Conservation (phyloP, 2,113 vertebrate genomes). For the Pontoporia blainvillei region DNA sequence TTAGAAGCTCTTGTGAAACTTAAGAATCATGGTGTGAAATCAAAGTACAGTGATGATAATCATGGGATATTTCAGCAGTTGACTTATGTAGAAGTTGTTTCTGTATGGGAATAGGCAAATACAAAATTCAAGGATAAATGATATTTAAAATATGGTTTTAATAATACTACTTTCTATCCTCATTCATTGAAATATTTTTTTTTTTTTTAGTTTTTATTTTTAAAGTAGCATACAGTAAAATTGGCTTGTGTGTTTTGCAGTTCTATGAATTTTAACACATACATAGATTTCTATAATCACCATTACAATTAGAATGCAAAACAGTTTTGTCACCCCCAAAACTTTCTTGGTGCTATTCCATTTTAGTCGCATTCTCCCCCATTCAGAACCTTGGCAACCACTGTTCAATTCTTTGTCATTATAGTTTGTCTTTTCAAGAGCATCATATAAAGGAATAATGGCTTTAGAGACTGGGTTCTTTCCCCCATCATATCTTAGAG, state of each 20-base stretch:
- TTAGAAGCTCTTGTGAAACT: constrained; percentile 14
- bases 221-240: background rate
- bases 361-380: fast-evolving
- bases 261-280: background rate
- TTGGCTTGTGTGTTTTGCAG: background rate
- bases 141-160: background rate
- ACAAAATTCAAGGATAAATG: background rate
- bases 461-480: background rate
- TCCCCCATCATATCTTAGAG: background rate
- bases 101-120: background rate
- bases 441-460: background rate
- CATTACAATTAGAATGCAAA: background rate
- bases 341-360: background rate
- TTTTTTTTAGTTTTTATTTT: background rate
- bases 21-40: background rate
- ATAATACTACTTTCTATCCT: background rate
- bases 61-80: background rate
- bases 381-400: background rate
- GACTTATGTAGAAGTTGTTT: background rate
- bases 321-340: background rate
- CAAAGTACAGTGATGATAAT: background rate
- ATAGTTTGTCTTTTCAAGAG: background rate
- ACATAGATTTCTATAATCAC: background rate
- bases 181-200: background rate
- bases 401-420: background rate